A percentile compares a stretch with the other conserved stretches of the same genome.
Evolutionary conservation across 2,113 vertebrate species (phyloP).

Genomic region (Callionymus lyra): DNA sequence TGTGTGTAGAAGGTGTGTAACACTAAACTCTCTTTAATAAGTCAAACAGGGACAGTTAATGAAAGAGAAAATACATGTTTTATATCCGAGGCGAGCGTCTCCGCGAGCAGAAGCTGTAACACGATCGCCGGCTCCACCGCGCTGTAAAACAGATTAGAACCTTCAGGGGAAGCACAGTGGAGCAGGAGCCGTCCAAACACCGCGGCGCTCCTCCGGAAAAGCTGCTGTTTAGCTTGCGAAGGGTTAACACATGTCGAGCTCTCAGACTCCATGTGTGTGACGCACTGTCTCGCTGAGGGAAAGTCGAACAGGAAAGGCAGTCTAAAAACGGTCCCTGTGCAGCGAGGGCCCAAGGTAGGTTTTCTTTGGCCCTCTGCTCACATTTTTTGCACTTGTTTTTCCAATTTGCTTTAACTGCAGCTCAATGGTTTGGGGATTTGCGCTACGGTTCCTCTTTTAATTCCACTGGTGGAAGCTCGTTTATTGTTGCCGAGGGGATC

Average conservation of each 20-base stretch:
- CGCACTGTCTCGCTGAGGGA: conserved; percentile 68
- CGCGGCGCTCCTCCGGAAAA: conserved; percentile 21
- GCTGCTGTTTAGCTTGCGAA: conserved; percentile 31
- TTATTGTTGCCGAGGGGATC: conserved; percentile 30
- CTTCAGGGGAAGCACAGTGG: conserved; percentile 30
- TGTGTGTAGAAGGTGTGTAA: no score
- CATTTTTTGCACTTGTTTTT: conserved; percentile 73
- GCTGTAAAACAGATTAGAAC: conserved; percentile 59
- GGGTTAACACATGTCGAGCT: conserved; percentile 57
- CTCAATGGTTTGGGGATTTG: conserved; percentile 60
- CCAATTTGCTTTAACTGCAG: conserved; percentile 62
- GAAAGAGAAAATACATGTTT: conserved; percentile 20
- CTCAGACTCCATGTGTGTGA: conserved; percentile 59
- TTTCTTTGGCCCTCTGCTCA: conserved; percentile 65
- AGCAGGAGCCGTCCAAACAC: conserved; percentile 47
- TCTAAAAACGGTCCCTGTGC: conserved; percentile 67
- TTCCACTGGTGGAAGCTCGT: conserved; percentile 40
- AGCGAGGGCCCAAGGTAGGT: conserved; percentile 58
- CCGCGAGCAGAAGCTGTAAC: conserved; percentile 39
- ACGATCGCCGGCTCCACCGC: conserved; percentile 47
- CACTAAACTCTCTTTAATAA: conserved; percentile 8
- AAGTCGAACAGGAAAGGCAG: conserved; percentile 68
- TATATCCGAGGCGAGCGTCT: conserved; percentile 24
- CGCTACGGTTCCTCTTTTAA: conserved; percentile 48
- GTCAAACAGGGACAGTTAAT: conserved; percentile 16